Evolutionary conservation across 2,113 vertebrate genomes (phyloP).

Genomic region (Ctenomys sociabilis): DNA sequence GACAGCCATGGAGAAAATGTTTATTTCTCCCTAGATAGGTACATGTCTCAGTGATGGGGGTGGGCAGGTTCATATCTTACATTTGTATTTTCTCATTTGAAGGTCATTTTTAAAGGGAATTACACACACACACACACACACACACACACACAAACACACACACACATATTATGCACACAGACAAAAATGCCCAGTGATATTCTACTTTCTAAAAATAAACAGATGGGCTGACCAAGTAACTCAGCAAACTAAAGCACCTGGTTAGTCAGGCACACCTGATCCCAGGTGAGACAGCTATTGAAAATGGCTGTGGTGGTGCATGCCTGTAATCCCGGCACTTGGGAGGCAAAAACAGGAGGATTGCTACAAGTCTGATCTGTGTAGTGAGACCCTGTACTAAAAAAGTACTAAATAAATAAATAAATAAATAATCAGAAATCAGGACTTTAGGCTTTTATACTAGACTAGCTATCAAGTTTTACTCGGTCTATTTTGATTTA

Average conservation of each 20-base stretch:
- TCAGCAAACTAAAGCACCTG: too few relatives aligned
- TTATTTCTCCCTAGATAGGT: background rate
- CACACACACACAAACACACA: too few relatives aligned
- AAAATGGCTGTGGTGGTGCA: too few relatives aligned
- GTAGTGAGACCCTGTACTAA: too few relatives aligned
- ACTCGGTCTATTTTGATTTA: background rate
- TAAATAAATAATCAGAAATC: background rate
- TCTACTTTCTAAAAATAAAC: background rate
- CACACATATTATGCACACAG: background rate
- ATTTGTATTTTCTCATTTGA: background rate
- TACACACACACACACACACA: too few relatives aligned
- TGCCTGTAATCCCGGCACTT: too few relatives aligned
- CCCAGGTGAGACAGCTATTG: too few relatives aligned
- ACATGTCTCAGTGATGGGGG: background rate
- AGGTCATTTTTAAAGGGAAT: background rate
- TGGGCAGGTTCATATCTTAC: background rate
- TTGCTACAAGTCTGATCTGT: too few relatives aligned
- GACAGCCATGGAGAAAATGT: background rate
- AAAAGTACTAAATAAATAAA: too few relatives aligned
- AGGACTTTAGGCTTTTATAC: background rate
- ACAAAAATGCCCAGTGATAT: background rate
- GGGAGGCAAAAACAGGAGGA: too few relatives aligned
- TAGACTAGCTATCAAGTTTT: background rate
- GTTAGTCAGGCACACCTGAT: too few relatives aligned
- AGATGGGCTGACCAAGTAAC: too few relatives aligned